A percentile compares a stretch with the other conserved stretches of the same genome.
Conservation (phyloP, 2,888 invertebrate genomes). For the Diarsia brunnea region DNA sequence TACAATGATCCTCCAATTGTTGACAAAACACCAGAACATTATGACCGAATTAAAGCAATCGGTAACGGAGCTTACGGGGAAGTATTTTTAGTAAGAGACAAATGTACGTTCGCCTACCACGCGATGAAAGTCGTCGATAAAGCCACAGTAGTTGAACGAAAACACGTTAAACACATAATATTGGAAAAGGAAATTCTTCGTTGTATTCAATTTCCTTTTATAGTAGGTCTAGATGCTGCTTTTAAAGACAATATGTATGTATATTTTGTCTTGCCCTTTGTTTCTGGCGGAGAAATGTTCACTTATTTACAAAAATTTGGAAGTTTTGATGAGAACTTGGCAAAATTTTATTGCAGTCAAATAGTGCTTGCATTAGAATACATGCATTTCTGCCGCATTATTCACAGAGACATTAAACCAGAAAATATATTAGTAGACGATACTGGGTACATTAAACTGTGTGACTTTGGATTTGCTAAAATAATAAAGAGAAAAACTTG, state of each 20-base stretch:
- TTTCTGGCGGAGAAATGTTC: slow-evolving; percentile 97
- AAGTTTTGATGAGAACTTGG: slow-evolving; percentile 93
- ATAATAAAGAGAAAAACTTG: slow-evolving; percentile 94
- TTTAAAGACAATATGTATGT: slow-evolving; percentile 96
- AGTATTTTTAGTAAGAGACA: slow-evolving; percentile 94
- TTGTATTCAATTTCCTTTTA: slow-evolving; percentile 95
- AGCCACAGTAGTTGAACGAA: slow-evolving; percentile 95
- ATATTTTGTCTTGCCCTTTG: slow-evolving; percentile 95
- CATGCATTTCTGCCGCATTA: slow-evolving; percentile 95
- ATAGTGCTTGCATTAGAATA: slow-evolving; percentile 97
- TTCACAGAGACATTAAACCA: slow-evolving; percentile 97
- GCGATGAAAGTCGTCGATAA: slow-evolving; percentile 98
- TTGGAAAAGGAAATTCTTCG: slow-evolving; percentile 97
- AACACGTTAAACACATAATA: slow-evolving; percentile 96
- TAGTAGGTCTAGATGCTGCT: slow-evolving; percentile 94
- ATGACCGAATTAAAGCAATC: slow-evolving; percentile 93
- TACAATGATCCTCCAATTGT: slow-evolving; percentile 65
- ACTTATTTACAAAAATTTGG: slow-evolving; percentile 92
- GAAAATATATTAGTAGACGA: slow-evolving; percentile 96
- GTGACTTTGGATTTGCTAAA: slow-evolving; percentile 99
- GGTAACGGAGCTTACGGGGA: slow-evolving; percentile 97
- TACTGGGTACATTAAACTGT: slow-evolving; percentile 94
- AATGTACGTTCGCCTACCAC: slow-evolving; percentile 91
- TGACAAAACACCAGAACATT: slow-evolving; percentile 89
- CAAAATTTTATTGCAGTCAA: slow-evolving; percentile 97